phyloP scores from a whole-genome alignment of 2,797 vertebrate species.

The Antrozous pallidus region DNA sequence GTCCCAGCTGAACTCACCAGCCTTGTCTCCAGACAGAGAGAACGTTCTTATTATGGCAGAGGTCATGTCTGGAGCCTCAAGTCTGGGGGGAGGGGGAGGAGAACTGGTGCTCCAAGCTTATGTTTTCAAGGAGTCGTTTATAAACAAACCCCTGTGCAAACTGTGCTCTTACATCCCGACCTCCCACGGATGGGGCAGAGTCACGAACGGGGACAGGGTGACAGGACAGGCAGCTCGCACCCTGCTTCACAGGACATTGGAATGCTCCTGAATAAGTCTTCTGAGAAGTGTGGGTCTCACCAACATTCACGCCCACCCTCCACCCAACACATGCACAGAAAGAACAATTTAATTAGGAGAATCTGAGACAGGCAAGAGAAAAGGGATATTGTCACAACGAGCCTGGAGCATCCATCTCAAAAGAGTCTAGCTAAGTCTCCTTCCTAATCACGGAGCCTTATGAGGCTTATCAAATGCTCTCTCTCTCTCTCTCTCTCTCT shows the following conservation, averaged over 20 bases:
- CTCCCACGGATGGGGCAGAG: neutral
- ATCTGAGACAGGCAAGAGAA: neutral
- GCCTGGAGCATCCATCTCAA: conserved; percentile 17
- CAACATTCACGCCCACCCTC: neutral
- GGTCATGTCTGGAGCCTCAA: conserved; percentile 53
- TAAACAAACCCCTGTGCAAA: conserved; percentile 17
- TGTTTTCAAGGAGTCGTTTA: neutral
- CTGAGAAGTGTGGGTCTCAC: neutral
- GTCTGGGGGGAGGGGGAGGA: neutral
- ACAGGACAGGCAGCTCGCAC: neutral
- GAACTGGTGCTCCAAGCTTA: neutral
- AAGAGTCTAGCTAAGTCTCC: conserved; percentile 2
- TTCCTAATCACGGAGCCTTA: neutral
- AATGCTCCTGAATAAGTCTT: neutral
- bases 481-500: neutral
- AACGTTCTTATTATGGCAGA: conserved; percentile 46
- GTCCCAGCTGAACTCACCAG: conserved; percentile 56
- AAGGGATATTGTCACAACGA: neutral
- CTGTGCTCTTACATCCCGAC: neutral
- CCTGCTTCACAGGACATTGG: neutral
- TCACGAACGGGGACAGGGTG: neutral
- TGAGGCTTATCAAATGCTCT: neutral
- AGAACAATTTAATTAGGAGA: neutral
- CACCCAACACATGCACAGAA: neutral
- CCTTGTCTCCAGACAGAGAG: conserved; percentile 56